Conservation (phyloP, 2,113 vertebrate species). For the Megaleporinus macrocephalus region DNA sequence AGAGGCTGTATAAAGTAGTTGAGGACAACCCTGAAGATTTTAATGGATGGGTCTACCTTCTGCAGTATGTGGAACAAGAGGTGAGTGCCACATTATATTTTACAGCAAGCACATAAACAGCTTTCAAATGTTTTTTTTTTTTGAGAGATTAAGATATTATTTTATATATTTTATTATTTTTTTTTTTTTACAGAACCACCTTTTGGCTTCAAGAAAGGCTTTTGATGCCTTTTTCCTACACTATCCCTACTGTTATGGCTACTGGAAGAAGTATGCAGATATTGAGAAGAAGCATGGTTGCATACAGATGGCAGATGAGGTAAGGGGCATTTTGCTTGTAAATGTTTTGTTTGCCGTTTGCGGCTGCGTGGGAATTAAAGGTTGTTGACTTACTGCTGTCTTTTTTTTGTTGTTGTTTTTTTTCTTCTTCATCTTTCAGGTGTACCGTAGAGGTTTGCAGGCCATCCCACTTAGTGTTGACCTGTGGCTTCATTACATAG, state of each 20-base stretch:
- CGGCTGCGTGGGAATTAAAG: constrained; percentile 24
- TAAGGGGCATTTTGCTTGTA: constrained; percentile 57
- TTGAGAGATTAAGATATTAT: neutral
- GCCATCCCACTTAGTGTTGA: constrained; percentile 98
- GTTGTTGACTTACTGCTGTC: neutral
- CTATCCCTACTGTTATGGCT: constrained; percentile 98
- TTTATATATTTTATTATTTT: constrained; percentile 43
- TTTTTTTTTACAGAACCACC: constrained; percentile 93
- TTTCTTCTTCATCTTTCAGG: too few relatives aligned
- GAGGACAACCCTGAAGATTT: constrained; percentile 97
- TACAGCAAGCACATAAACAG: too few relatives aligned
- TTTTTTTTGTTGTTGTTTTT: neutral
- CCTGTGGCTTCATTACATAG: constrained; percentile 97
- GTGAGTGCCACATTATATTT: constrained; percentile 78
- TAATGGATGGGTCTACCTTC: constrained; percentile 95
- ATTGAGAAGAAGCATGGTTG: constrained; percentile 91
- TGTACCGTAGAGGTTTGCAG: constrained; percentile 95
- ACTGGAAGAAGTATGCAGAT: constrained; percentile 99
- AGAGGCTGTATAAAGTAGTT: constrained; percentile 91
- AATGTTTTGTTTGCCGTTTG: constrained; percentile 45
- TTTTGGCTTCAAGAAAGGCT: constrained; percentile 85
- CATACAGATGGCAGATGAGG: constrained; percentile 94
- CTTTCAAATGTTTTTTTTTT: too few relatives aligned
- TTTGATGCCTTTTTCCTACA: constrained; percentile 95
- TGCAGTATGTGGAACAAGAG: constrained; percentile 98